Evolutionary conservation across 2,113 vertebrate genomes (phyloP).

Genomic region (Cinclus mexicanus): DNA sequence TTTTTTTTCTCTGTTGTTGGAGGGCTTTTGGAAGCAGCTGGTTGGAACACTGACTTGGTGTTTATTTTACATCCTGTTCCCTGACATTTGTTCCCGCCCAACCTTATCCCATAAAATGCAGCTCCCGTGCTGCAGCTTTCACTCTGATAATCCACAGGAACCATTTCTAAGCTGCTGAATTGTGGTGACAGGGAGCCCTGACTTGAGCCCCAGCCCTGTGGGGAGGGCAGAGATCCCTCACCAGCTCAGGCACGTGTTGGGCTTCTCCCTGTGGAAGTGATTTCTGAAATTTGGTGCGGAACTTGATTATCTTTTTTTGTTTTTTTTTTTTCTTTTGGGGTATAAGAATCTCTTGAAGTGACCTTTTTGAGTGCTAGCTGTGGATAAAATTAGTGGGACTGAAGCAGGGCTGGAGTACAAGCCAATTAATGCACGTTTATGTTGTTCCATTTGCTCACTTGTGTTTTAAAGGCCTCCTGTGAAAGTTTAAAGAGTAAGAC

Average conservation of each 20-base stretch:
- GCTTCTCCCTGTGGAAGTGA: fast-evolving
- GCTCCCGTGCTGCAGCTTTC: neutral
- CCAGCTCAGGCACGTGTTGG: neutral
- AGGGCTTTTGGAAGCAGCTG: neutral
- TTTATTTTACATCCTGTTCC: neutral
- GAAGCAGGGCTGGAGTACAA: neutral
- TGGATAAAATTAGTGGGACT: neutral
- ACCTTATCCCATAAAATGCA: neutral
- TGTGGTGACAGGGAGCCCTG: neutral
- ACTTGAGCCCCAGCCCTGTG: neutral
- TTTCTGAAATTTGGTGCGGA: neutral
- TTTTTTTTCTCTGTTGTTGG: neutral
- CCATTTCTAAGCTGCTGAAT: neutral
- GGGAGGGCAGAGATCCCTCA: neutral
- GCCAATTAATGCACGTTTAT: neutral
- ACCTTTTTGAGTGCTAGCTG: neutral
- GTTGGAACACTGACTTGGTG: neutral
- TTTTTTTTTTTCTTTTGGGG: neutral
- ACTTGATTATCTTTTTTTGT: neutral
- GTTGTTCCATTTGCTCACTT: neutral
- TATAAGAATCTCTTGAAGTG: neutral
- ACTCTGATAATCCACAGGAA: neutral
- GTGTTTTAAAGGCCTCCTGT: neutral
- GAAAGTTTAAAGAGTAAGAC: neutral
- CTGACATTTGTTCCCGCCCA: neutral